Evolutionary conservation across 2,888 invertebrate species (phyloP).

Genomic region (Aporophyla nigra): DNA sequence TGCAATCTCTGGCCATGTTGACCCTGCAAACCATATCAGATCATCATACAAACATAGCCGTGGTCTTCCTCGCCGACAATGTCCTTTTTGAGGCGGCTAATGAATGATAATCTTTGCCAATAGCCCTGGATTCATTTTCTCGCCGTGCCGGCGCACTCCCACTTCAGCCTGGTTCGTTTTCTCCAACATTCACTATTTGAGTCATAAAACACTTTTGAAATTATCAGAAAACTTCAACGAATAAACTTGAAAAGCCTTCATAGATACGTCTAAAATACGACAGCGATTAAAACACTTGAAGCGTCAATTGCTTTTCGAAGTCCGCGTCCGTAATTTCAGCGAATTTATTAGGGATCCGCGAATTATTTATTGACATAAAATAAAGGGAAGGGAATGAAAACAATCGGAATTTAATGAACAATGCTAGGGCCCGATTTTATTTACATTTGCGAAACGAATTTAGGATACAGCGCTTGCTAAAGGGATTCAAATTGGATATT

Average conservation of each 20-base stretch:
- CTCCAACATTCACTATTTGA: too few relatives aligned
- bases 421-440: slow-evolving; percentile 41
- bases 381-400: slow-evolving; percentile 47
- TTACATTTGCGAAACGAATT: slow-evolving; percentile 37
- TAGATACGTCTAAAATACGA: background rate
- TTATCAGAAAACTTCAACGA: too few relatives aligned
- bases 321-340: slow-evolving; percentile 39
- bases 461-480: slow-evolving; percentile 22
- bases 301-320: slow-evolving; percentile 10
- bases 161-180: too few relatives aligned
- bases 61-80: too few relatives aligned
- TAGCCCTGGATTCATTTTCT: too few relatives aligned
- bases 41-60: too few relatives aligned
- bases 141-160: too few relatives aligned
- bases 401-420: slow-evolving; percentile 59
- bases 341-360: slow-evolving; percentile 39
- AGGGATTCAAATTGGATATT: slow-evolving; percentile 31
- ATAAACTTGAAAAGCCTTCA: background rate
- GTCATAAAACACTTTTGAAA: background rate
- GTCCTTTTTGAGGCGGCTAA: too few relatives aligned
- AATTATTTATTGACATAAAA: slow-evolving; percentile 61
- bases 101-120: too few relatives aligned
- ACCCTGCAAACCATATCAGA: too few relatives aligned
- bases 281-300: slow-evolving; percentile 24
- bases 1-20: too few relatives aligned